Conservation (phyloP, 2,888 invertebrate species). For the Rambutsinella grinnellia region DNA sequence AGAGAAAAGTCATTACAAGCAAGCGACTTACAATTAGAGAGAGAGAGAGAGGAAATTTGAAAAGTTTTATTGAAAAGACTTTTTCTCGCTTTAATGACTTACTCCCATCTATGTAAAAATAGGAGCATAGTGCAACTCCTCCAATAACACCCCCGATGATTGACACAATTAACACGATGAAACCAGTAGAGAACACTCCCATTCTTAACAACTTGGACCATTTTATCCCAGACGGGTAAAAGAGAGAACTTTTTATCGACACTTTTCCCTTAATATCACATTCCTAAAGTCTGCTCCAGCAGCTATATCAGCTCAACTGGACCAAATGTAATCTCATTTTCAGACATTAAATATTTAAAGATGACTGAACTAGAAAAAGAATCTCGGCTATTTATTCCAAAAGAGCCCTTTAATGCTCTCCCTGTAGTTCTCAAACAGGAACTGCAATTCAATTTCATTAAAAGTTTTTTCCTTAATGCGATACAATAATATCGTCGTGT, state of each 20-base stretch:
- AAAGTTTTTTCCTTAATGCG: too few relatives aligned
- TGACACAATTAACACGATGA: constrained; percentile 51
- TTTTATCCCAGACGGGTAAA: background rate
- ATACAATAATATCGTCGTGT: too few relatives aligned
- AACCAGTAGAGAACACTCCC: constrained; percentile 36
- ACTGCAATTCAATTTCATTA: too few relatives aligned
- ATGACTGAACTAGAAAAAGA: background rate
- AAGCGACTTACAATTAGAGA: too few relatives aligned
- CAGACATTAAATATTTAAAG: background rate
- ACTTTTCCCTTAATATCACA: background rate
- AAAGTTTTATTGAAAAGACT: too few relatives aligned
- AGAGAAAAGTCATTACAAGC: too few relatives aligned
- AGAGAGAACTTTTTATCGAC: background rate
- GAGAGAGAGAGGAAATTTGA: too few relatives aligned
- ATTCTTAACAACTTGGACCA: too few relatives aligned
- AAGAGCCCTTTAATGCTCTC: too few relatives aligned
- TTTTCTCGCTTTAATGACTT: constrained; percentile 15
- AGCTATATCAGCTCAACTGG: background rate
- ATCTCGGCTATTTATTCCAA: too few relatives aligned
- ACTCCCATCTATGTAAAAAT: constrained; percentile 54
- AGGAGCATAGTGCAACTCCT: constrained; percentile 50
- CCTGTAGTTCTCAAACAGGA: too few relatives aligned
- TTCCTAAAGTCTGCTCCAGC: background rate
- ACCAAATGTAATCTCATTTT: background rate
- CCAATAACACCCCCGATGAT: constrained; percentile 48